These are phyloP conservation scores for Zoanthus solanderi DNA, from an alignment of 92 coral and sea anemone genomes.

Conservation along the genomic window DNA sequence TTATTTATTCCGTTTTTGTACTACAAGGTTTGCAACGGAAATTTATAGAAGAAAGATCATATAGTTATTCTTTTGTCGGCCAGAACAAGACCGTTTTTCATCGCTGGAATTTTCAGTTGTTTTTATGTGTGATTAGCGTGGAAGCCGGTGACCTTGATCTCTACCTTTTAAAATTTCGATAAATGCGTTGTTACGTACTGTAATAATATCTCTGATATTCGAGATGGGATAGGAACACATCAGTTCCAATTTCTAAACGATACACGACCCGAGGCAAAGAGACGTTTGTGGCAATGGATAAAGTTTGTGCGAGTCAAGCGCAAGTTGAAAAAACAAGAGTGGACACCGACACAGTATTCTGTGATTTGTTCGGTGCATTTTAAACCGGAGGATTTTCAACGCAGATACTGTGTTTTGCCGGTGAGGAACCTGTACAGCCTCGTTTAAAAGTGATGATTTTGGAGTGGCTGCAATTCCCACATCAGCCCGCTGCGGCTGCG, in stretches of 20 bases:
- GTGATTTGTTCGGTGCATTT: conserved; percentile 43
- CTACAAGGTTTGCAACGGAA: conserved; percentile 14
- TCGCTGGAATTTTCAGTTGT: conserved; percentile 30
- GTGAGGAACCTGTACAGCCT: conserved; percentile 9
- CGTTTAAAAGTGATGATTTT: conserved; percentile 35
- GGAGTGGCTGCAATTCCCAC: conserved; percentile 52
- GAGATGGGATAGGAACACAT: conserved; percentile 23
- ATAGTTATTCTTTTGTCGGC: conserved; percentile 18
- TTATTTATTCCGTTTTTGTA: conserved; percentile 28
- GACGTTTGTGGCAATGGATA: conserved; percentile 30
- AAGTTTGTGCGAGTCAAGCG: conserved; percentile 43
- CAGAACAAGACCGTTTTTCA: conserved; percentile 35
- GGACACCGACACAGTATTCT: conserved; percentile 21
- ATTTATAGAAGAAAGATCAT: conserved; percentile 18
- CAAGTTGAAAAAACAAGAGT: conserved; percentile 24
- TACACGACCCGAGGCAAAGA: conserved; percentile 29
- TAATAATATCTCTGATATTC: conserved; percentile 14
- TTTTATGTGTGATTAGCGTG: conserved; percentile 23
- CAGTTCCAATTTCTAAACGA: conserved; percentile 32
- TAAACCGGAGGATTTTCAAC: conserved; percentile 31
- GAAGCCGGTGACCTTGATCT: conserved; percentile 28
- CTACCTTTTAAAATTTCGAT: conserved; percentile 25
- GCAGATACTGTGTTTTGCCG: conserved; percentile 33
- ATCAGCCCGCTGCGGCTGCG: conserved; percentile 26
- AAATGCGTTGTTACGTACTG: conserved; percentile 10